phyloP scores from a whole-genome alignment of 2,113 vertebrate genomes.

The Pollachius pollachius region DNA sequence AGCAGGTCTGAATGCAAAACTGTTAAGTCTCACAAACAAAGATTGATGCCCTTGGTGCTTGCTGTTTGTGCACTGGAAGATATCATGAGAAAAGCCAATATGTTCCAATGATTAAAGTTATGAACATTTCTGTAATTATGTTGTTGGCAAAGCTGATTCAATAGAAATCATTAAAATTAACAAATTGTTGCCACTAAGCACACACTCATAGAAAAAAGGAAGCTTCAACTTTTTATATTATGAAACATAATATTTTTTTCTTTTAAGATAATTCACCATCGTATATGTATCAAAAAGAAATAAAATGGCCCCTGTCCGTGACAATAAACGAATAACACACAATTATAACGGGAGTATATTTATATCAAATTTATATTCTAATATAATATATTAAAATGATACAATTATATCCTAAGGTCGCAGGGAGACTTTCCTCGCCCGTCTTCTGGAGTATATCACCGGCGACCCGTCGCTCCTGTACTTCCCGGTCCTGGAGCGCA shows the following conservation, averaged over 20 bases:
- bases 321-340: too few species aligned
- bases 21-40: background rate
- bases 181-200: too few species aligned
- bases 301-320: too few species aligned
- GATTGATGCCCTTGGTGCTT: background rate
- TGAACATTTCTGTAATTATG: background rate
- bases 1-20: background rate
- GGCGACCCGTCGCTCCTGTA: slow-evolving; percentile 7
- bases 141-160: background rate
- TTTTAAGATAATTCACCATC: too few species aligned
- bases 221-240: too few species aligned
- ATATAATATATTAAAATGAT: background rate
- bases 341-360: too few species aligned
- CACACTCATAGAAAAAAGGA: too few species aligned
- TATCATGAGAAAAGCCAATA: background rate
- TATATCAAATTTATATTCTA: background rate
- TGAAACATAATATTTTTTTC: too few species aligned
- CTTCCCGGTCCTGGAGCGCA: slow-evolving; percentile 22
- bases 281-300: too few species aligned
- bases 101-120: background rate
- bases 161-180: background rate
- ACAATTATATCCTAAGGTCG: slow-evolving; percentile 21
- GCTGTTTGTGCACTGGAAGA: background rate
- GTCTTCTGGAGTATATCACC: slow-evolving; percentile 26
- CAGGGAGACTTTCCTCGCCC: slow-evolving; percentile 34